A percentile compares a stretch with the other conserved stretches of the same genome.
These are phyloP conservation scores for Lysiphlebus fabarum DNA, from an alignment of 1,140 invertebrate genomes.

Conservation along the genomic window DNA sequence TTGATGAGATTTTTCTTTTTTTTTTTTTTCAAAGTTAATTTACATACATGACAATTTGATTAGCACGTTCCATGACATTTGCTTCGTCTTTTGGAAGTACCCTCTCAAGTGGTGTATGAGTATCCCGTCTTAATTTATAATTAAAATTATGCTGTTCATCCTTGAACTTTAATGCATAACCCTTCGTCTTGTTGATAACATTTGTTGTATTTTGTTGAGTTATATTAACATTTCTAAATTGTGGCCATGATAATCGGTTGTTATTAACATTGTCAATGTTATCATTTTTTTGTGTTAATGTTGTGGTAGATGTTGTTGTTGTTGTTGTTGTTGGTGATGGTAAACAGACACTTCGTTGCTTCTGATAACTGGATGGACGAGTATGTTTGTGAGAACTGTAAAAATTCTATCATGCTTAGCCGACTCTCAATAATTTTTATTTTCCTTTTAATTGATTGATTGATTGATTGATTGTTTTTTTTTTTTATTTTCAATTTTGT, in stretches of 20 bases:
- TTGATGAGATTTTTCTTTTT: not conserved
- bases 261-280: conserved; percentile 54
- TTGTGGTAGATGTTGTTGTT: conserved; percentile 41
- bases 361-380: conserved; percentile 54
- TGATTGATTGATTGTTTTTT: too few species aligned
- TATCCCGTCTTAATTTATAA: conserved; percentile 53
- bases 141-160: conserved; percentile 52
- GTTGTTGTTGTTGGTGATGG: conserved; percentile 43
- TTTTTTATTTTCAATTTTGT: too few species aligned
- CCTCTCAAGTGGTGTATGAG: conserved; percentile 55
- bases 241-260: conserved; percentile 56
- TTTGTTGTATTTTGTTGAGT: conserved; percentile 41
- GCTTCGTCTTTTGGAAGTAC: conserved; percentile 68
- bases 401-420: conserved; percentile 51
- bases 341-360: conserved; percentile 52
- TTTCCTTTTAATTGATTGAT: not conserved
- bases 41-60: conserved; percentile 83
- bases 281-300: conserved; percentile 48
- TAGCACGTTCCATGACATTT: conserved; percentile 75
- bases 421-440: conserved; percentile 20
- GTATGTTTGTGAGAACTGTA: conserved; percentile 55
- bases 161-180: conserved; percentile 45
- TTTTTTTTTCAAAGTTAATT: conserved; percentile 17
- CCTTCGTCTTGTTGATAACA: conserved; percentile 40
- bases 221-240: conserved; percentile 56